These are phyloP conservation scores for Mobula birostris DNA, from an alignment of 2,113 vertebrate species.

Conservation along the genomic window DNA sequence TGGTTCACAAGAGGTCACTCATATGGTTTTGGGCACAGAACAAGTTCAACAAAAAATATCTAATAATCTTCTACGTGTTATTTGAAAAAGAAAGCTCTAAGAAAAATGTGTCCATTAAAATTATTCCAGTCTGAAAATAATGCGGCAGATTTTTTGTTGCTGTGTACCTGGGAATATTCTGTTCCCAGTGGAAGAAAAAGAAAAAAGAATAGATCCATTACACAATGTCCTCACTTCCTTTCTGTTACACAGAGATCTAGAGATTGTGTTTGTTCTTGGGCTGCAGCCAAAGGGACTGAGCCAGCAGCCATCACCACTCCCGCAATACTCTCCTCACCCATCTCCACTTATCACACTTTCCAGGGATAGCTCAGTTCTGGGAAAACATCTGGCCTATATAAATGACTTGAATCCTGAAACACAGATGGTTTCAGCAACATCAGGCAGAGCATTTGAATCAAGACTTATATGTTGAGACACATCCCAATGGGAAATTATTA, in stretches of 20 bases:
- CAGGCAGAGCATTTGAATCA: neutral
- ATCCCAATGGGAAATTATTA: neutral
- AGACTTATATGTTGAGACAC: neutral
- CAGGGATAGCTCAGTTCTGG: neutral
- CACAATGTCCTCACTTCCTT: neutral
- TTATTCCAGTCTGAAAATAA: neutral
- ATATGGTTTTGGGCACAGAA: neutral
- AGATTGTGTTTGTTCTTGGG: neutral
- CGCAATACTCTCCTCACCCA: neutral
- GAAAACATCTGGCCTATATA: neutral
- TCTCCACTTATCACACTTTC: neutral
- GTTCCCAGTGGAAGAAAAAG: neutral
- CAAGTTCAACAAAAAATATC: neutral
- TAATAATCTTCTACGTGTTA: neutral
- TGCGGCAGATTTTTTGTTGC: neutral
- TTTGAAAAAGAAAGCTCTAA: neutral
- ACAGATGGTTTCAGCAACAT: neutral
- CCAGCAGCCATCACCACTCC: neutral
- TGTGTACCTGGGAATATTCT: constrained; percentile 3
- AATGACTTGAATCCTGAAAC: neutral
- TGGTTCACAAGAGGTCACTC: neutral
- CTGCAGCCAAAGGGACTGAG: neutral
- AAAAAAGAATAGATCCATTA: neutral
- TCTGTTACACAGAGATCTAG: neutral
- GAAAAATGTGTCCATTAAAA: neutral